Evolutionary conservation across 2,113 vertebrate genomes (phyloP).

Genomic region (Poecile atricapillus): DNA sequence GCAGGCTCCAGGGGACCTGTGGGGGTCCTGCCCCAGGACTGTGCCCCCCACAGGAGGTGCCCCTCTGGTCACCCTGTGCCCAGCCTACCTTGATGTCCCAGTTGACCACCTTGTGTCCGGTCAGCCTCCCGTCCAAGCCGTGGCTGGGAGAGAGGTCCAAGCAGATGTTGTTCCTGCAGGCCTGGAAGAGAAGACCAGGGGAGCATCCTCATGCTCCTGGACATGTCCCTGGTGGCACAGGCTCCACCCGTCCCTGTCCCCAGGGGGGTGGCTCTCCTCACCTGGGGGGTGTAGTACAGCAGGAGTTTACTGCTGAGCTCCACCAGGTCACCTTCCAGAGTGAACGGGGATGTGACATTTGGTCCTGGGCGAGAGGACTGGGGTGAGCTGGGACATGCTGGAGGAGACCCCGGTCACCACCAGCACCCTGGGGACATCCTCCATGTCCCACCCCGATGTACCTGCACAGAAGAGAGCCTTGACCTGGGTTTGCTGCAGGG

Average conservation of each 20-base stretch:
- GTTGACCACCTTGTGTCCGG: slow-evolving; percentile 90
- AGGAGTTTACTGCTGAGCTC: slow-evolving; percentile 87
- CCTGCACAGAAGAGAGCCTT: slow-evolving; percentile 77
- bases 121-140: slow-evolving; percentile 88
- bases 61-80: neutral
- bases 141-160: slow-evolving; percentile 90
- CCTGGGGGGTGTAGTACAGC: slow-evolving; percentile 96
- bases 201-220: neutral
- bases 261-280: neutral
- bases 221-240: neutral
- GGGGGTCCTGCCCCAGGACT: neutral
- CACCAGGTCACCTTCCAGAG: slow-evolving; percentile 83
- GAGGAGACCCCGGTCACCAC: neutral
- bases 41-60: neutral
- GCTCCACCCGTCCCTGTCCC: neutral
- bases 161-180: slow-evolving; percentile 94
- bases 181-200: slow-evolving; percentile 64
- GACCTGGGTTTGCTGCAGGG: slow-evolving; percentile 80
- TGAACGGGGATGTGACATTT: slow-evolving; percentile 86
- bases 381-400: neutral
- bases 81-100: slow-evolving; percentile 91
- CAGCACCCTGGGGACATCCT: rapidly evolving
- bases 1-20: neutral
- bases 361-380: slow-evolving; percentile 76
- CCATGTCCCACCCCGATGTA: neutral